Conservation (phyloP, 2,113 vertebrate genomes). For the Channa argus region DNA sequence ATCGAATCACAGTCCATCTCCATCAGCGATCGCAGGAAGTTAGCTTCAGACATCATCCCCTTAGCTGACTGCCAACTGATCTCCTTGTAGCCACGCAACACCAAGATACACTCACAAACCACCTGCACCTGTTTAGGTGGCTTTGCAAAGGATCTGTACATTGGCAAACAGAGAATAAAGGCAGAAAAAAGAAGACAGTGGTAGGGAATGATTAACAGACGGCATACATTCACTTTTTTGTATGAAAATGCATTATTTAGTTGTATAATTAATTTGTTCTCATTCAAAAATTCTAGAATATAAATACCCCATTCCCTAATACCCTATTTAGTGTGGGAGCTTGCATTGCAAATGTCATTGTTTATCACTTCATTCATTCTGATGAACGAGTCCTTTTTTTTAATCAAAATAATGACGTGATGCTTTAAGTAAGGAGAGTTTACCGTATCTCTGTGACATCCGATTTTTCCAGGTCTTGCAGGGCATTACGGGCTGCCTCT, state of each 20-base stretch:
- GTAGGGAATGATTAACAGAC: background rate
- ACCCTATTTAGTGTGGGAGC: background rate
- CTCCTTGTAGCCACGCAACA: conserved; percentile 93
- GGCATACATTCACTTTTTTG: background rate
- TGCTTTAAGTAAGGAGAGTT: background rate
- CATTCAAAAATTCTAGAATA: background rate
- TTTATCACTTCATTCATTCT: background rate
- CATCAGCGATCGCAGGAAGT: conserved; percentile 92
- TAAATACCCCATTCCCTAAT: background rate
- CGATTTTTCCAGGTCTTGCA: conserved; percentile 94
- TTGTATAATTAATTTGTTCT: too few species aligned
- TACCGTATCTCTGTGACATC: conserved; percentile 98
- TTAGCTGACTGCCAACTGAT: conserved; percentile 94
- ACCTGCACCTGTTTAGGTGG: conserved; percentile 94
- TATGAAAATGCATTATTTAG: background rate
- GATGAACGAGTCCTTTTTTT: background rate
- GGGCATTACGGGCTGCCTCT: conserved; percentile 90
- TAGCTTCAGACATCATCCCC: conserved; percentile 96
- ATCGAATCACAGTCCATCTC: conserved; percentile 93
- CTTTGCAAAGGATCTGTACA: conserved; percentile 92
- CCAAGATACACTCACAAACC: conserved; percentile 95
- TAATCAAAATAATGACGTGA: conserved; percentile 5
- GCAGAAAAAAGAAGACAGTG: background rate
- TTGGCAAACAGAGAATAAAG: background rate
- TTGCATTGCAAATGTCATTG: background rate